phyloP scores from a whole-genome alignment of 2,113 vertebrate genomes.

The Lycaon pictus region DNA sequence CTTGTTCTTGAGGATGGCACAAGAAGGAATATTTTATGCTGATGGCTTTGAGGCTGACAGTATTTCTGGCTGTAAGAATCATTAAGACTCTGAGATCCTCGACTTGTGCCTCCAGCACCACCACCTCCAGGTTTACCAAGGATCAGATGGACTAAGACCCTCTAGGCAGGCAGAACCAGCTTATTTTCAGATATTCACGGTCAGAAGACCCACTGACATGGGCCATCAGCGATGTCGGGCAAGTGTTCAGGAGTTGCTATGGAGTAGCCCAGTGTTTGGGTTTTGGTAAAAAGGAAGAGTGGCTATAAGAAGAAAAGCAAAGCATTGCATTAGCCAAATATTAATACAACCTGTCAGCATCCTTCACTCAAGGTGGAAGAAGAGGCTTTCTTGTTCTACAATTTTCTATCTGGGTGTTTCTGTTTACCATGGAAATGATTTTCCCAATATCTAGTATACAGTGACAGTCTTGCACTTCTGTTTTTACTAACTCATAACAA shows the following conservation, averaged over 20 bases:
- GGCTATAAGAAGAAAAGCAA: background rate
- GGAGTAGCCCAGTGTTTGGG: background rate
- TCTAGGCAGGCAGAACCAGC: background rate
- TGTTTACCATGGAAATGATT: background rate
- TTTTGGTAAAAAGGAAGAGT: background rate
- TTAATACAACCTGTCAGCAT: background rate
- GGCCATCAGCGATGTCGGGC: too few relatives aligned
- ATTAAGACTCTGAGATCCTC: too few relatives aligned
- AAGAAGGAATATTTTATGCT: background rate
- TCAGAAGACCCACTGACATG: background rate
- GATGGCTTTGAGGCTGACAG: background rate
- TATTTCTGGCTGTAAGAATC: background rate
- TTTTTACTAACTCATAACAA: background rate
- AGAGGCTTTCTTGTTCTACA: background rate
- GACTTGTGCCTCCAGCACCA: fast-evolving
- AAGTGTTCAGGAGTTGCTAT: background rate
- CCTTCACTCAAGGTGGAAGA: background rate
- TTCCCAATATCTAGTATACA: background rate
- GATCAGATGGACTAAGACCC: background rate
- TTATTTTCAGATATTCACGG: background rate
- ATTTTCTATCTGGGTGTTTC: background rate
- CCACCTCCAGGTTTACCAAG: background rate
- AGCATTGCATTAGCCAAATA: background rate
- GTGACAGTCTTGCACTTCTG: background rate
- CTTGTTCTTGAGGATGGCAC: background rate